Evolutionary conservation across 2,113 vertebrate species (phyloP), one percentile per base, ranked within the genome.

Genomic region (Centropus unirufus): DNA sequence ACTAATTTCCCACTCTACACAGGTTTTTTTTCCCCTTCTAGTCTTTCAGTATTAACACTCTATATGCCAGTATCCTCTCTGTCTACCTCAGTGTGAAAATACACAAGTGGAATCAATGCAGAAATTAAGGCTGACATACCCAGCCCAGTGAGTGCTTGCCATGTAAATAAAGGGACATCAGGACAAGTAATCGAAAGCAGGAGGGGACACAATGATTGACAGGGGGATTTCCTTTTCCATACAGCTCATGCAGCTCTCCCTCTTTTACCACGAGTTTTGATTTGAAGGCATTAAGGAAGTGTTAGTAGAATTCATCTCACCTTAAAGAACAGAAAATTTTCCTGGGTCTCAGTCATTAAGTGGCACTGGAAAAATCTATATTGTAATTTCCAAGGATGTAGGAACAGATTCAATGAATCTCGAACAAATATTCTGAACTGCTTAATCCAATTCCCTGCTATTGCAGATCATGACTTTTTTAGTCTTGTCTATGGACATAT

Each of bases 1-100:
- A 98, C 98, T 98, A 98, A 98, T 98, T 98, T 97, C 97, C 97
- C 90, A 92, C 96, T 97, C 96, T 94, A 96, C 95, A 95, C 70
- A 91, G 80, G 14, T 10, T 94, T 95, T 40, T 91, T 85, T 44
- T 5, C 21, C 11, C 4, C 54, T 61, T 76, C 74, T 89, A 94
- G 85, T 87, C 86, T 94, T 92, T 90, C 83, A 68, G 61, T 30
- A 85, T 97, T 97, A 96, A 97, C 91, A 74, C 83, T 79, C 21
- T 89, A 62, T 30, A 13, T 64, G 46, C 85, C 40, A 29, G 11
- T 24, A 27, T 22, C 44, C 11, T 59, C 21, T 24, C 61, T n/a
- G 5, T 15, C 34, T 78, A 17, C 29, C n/a, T 40, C 9, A 27
- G 8, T 29, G 23, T 58, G 40, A 52, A 68, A 46, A 3, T 3